Percentiles rank a stretch among this genome's conserved stretches.
Evolutionary conservation across 2,888 invertebrate species (phyloP).

Genomic region (Nephrotoma appendiculata): DNA sequence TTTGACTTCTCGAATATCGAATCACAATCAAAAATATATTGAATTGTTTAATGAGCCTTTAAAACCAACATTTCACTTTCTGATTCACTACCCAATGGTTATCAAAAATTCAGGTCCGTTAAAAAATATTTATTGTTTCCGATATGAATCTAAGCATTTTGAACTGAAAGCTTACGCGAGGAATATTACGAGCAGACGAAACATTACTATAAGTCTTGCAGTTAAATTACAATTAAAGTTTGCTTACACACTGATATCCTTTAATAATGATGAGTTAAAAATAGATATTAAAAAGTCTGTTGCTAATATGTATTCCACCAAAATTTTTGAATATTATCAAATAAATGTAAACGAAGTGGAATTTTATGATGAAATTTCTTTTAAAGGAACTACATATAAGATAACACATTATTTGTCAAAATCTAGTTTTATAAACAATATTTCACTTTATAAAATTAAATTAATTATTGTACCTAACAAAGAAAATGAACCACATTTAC

Average conservation of each 20-base stretch:
- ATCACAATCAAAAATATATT: neutral
- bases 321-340: no score
- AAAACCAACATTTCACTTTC: neutral
- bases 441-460: no score
- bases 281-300: no score
- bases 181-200: neutral
- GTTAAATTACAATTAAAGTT: neutral
- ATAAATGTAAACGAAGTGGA: no score
- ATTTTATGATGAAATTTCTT: no score
- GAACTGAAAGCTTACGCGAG: neutral
- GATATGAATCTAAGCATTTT: neutral
- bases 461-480: no score
- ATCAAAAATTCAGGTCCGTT: neutral
- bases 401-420: no score
- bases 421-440: no score
- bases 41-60: neutral
- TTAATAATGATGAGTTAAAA: no score
- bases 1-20: neutral
- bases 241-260: neutral
- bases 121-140: neutral
- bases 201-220: neutral
- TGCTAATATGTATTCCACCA: no score
- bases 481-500: no score
- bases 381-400: no score
- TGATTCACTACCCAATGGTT: neutral